Base-by-base conservation (phyloP, 2,113 vertebrate genomes). In the Cynocephalus volans region DNA sequence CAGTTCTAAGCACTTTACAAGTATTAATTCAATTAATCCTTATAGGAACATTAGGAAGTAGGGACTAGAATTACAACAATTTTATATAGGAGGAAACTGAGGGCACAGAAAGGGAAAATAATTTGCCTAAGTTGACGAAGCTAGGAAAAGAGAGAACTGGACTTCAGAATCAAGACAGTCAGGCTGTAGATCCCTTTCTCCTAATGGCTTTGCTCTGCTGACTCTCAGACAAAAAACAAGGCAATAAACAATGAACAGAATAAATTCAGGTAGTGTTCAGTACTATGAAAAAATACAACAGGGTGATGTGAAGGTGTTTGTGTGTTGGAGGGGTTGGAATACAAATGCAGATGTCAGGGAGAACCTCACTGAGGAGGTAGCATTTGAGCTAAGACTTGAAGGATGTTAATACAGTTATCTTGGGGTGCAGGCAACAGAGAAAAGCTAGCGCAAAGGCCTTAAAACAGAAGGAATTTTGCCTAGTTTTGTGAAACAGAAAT, bases 1-100 rank as follows among this genome's bases (percentile, higher is more conserved):
- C 72, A 87, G 31, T 88, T 85, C 87, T 93, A 95, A 95, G 86
- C 60, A 88, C 88, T 96, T 96, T 72, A 89, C 31, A 91, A 94
- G 45, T 60, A 93, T 88, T 62, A 65, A 58, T 64, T 93, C 84
- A 56, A 6, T 77, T 70, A 90, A 75, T 69, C 19, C 28, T 85
- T 80, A 75, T 3, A 84, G 56, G 8, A 82, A 80, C 64, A 87
- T 48, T 76, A 76, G 17, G 62, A 60, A 26, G n/a, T 56, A 84
- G 45, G 50, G 31, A 28, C 62, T 64, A 92, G 86, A 87, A 95
- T 77, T 54, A 92, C 23, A 36, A 12, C 80, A 36, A 93, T 41
- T 80, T 75, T 72, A 82, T 15, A 17, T 6, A 69, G 18, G 15
- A 64, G 28, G 75, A 90, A 92, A 92, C 48, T 14, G 52, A 88